Evolutionary conservation across 2,113 vertebrate genomes (phyloP), one percentile per base, ranked within the genome.

Genomic region (Acinonyx jubatus): DNA sequence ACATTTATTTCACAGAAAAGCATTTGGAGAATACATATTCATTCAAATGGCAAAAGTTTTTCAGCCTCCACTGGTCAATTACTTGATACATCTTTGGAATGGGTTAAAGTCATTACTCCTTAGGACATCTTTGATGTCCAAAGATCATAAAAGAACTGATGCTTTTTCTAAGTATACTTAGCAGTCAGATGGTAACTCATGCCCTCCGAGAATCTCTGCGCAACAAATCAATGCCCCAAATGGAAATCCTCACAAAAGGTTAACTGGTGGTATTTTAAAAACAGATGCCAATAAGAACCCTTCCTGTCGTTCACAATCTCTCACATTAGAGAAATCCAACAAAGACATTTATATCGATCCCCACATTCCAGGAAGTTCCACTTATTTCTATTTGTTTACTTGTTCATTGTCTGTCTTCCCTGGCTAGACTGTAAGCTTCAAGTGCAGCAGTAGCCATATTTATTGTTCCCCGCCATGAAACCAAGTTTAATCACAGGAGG

Each of bases 1-100:
- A 97, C 84, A 98, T 97, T 97, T 95, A 96, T 88, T 94, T 94
- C 94, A 96, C 90, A 95, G 89, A 80, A 92, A 97, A 96, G 55
- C 79, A 89, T 93, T 94, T 95, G 74, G 73, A 97, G 94, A 92
- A 92, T 94, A 88, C 71, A 89, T 87, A 94, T 92, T 94, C 95
- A 84, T 65, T 94, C 96, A 96, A 91, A 97, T 91, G 36, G 21
- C 57, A 80, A 80, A 94, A 55, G 25, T n/a, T 82, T 95, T 94
- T 86, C 57, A 36, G 71, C 36, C 94, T 96, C 63, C 25, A 31
- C 4, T 69, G 66, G 81, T 84, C 91, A 95, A 74, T 95, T 69
- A 68, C n/a, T 86, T 66, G 38, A 25, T 69, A 27, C 15, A 78
- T 93, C 71, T 82, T 78, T 73, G 21, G 63, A 97, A 96, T 88